Evolutionary conservation across 2,113 vertebrate species (phyloP), one percentile per base, ranked within the genome.

Genomic region (Pseudolaguvia tuberculata): DNA sequence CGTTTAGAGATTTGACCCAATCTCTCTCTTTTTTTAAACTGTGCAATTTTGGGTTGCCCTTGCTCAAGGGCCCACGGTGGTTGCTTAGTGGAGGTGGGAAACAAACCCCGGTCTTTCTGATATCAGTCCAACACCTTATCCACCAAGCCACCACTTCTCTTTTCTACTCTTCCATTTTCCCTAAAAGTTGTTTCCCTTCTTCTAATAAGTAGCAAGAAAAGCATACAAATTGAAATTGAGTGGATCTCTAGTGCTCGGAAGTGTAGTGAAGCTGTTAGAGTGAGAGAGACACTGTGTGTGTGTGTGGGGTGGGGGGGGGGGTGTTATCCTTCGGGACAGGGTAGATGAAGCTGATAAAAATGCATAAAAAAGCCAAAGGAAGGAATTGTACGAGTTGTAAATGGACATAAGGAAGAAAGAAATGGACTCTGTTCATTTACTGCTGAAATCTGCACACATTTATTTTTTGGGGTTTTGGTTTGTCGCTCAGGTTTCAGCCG

Each of bases 401-500:
- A 72, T 56, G 73, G 10, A 70, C 52, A 58, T 18, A 55, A 53
- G 48, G 0, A 66, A 45, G n/a, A 0, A 15, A 55, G 50, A 39
- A 21, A 47, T 45, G 6, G 2, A n/a, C n/a, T n/a, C n/a, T n/a
- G n/a, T n/a, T n/a, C n/a, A 18, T 55, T 50, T 75, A 23, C 25
- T n/a, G 51, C 14, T 21, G 8, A 5, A 12, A 35, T 31, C 56
- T 39, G n/a, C 39, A 53, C 18, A 3, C 48, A 9, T 56, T 67
- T 56, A 48, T 67, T 67, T 55, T 70, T 55, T 15, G n/a, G 39
- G 9, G 56, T 17, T 66, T 25, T 27, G 55, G 72, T 42, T 31
- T 48, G 5, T 47, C 6, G 18, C 52, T 75, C 72, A n/a, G 72
- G 50, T 74, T 68, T 56, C 39, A 75, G 73, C 27, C 20, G 13